Conservation (phyloP, 2,888 invertebrate genomes). For the Drosophila kokeensis region DNA sequence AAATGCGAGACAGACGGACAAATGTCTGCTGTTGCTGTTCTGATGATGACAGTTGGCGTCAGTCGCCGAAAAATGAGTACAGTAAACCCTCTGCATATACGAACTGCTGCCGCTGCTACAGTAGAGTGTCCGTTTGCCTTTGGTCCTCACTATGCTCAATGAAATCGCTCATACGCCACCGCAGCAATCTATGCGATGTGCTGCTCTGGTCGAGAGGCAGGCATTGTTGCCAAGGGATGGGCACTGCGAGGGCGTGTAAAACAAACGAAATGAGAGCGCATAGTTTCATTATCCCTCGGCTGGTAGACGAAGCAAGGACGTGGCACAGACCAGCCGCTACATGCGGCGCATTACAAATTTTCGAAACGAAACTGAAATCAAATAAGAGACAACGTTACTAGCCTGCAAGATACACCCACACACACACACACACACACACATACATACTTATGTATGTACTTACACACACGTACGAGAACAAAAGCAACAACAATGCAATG, state of each 20-base stretch:
- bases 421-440: conserved; percentile 15
- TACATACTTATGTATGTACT: too few species aligned
- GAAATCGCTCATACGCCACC: conserved; percentile 62
- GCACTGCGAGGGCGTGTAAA: conserved; percentile 40
- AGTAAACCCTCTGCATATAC: conserved; percentile 28
- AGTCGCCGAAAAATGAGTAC: conserved; percentile 48
- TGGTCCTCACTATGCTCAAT: conserved; percentile 21
- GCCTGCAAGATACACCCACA: conserved; percentile 18
- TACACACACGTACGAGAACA: conserved; percentile 23
- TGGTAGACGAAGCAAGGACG: conserved; percentile 42
- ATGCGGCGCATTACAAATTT: conserved; percentile 77
- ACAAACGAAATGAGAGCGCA: conserved; percentile 72
- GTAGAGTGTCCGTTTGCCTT: neutral
- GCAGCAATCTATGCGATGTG: conserved; percentile 50
- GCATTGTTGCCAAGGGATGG: neutral
- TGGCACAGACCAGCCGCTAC: conserved; percentile 65
- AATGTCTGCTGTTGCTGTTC: conserved; percentile 40
- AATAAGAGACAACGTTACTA: conserved; percentile 62
- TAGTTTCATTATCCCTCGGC: conserved; percentile 75
- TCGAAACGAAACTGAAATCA: conserved; percentile 77
- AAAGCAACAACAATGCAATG: conserved; percentile 69
- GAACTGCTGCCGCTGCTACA: neutral
- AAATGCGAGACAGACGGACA: conserved; percentile 23
- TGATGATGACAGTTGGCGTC: conserved; percentile 56
- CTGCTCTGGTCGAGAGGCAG: neutral